These are phyloP conservation scores for Metridium senile DNA, from an alignment of 92 coral and sea anemone species.

Conservation along the genomic window DNA sequence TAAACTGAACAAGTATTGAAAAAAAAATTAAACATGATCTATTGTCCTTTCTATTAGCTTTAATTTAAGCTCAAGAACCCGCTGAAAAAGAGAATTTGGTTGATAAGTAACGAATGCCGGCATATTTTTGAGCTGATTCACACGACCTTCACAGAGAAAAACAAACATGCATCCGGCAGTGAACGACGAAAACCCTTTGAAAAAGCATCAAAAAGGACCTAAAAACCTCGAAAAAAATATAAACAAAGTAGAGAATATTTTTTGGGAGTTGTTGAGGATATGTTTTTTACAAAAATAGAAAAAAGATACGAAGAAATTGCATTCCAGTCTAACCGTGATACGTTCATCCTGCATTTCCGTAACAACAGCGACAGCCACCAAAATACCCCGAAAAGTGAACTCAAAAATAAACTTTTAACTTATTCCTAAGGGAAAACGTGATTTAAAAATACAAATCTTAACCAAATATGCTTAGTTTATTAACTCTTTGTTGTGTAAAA, in stretches of 20 bases:
- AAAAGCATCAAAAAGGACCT: not conserved
- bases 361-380: constrained; percentile 36
- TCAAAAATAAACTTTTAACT: not conserved
- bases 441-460: not conserved
- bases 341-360: constrained; percentile 38
- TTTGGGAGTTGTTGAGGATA: not conserved
- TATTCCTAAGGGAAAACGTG: not conserved
- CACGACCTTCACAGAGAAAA: constrained; percentile 14
- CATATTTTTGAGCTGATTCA: constrained; percentile 23
- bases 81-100: not conserved
- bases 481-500: not conserved
- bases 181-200: not conserved
- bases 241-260: not conserved
- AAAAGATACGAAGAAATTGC: constrained; percentile 16
- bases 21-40: not conserved
- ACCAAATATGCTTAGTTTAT: not conserved
- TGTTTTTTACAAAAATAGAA: constrained; percentile 1
- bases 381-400: constrained; percentile 29
- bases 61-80: too few species aligned
- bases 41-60: not conserved
- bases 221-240: not conserved
- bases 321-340: constrained; percentile 8
- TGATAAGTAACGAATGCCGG: not conserved
- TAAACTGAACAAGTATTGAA: constrained; percentile 6
- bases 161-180: not conserved